These are phyloP conservation scores for Chamaea fasciata DNA, from an alignment of 2,113 vertebrate genomes.

Conservation along the genomic window DNA sequence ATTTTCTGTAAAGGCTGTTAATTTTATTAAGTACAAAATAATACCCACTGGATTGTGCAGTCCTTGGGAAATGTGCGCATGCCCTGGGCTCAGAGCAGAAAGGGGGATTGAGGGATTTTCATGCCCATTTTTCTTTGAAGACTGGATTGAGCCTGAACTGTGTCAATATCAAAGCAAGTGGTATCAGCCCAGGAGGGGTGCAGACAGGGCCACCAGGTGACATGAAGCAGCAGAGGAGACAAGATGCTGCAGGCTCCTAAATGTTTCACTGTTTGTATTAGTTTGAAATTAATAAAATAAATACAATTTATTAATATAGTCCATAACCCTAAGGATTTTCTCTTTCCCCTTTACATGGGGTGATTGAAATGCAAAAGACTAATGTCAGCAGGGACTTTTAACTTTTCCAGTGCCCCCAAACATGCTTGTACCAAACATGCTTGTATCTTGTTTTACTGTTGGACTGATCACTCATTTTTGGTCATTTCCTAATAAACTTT, in stretches of 20 bases:
- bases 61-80: not conserved
- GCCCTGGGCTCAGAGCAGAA: not conserved
- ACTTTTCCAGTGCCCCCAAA: not conserved
- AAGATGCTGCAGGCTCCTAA: not conserved
- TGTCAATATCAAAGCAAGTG: conserved; percentile 43
- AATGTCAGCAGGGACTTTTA: not conserved
- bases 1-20: not conserved
- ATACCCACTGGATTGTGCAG: not conserved
- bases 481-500: not conserved
- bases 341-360: not conserved
- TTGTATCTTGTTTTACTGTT: not conserved
- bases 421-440: not conserved
- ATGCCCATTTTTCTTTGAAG: conserved; percentile 3
- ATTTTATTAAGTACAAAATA: conserved; percentile 35
- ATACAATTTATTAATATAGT: not conserved
- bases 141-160: not conserved
- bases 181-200: not conserved
- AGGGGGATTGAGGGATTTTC: not conserved
- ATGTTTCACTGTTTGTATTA: conserved; percentile 1
- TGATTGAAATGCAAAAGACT: not conserved
- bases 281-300: conserved; percentile 12
- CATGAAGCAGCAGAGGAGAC: not conserved
- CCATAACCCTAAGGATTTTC: not conserved
- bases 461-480: not conserved
- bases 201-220: not conserved